A percentile compares a stretch with the other conserved stretches of the same genome.
These are phyloP conservation scores for Bufo bufo DNA, from an alignment of 2,113 vertebrate genomes.

Conservation along the genomic window DNA sequence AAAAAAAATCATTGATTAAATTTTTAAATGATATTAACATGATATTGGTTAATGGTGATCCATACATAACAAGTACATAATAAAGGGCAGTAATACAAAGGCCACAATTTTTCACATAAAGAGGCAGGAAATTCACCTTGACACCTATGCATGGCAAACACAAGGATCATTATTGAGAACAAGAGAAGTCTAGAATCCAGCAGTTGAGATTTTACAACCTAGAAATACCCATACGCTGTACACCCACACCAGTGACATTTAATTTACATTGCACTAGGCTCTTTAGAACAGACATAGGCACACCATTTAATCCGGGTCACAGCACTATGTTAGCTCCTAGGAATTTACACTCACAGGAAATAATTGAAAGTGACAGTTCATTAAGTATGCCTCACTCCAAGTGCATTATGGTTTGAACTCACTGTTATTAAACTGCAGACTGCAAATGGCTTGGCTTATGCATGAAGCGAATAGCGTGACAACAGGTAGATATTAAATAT, in stretches of 20 bases:
- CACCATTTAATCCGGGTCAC: slow-evolving; percentile 54
- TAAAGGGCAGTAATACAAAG: neutral
- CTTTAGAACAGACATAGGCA: slow-evolving; percentile 51
- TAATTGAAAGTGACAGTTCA: slow-evolving; percentile 56
- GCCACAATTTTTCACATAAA: neutral
- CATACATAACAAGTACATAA: neutral
- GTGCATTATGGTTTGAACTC: slow-evolving; percentile 52
- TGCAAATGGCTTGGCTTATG: slow-evolving; percentile 32
- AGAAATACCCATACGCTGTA: slow-evolving; percentile 21
- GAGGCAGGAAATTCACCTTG: neutral
- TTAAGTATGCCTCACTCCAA: slow-evolving; percentile 55
- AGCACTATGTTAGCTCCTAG: slow-evolving; percentile 39
- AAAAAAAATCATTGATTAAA: neutral
- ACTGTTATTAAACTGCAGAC: slow-evolving; percentile 49
- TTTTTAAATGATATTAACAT: neutral
- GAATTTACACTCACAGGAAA: slow-evolving; percentile 55
- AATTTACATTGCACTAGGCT: slow-evolving; percentile 51
- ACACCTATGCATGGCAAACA: neutral
- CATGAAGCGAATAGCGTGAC: slow-evolving; percentile 43
- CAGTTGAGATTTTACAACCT: slow-evolving; percentile 8
- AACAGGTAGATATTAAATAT: slow-evolving; percentile 50
- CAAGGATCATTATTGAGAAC: neutral
- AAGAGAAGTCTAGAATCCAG: neutral
- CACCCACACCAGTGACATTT: slow-evolving; percentile 55
- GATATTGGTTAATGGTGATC: neutral